Evolutionary conservation across 2,113 vertebrate genomes (phyloP).

Genomic region (Forbesichthys agassizii): DNA sequence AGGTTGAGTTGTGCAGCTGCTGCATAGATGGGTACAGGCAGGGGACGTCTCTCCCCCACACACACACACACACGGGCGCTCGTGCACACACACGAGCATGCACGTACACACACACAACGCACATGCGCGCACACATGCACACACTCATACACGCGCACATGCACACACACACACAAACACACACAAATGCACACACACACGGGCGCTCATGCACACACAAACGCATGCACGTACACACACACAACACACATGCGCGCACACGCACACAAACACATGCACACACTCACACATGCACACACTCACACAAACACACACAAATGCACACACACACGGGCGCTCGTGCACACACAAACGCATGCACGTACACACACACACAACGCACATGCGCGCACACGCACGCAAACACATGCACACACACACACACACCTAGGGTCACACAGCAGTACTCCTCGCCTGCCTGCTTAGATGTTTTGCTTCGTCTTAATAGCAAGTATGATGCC

Average conservation of each 20-base stretch:
- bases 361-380: constrained; percentile 8
- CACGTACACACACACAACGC: neutral
- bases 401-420: neutral
- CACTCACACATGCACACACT: neutral
- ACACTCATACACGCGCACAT: neutral
- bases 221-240: constrained; percentile 15
- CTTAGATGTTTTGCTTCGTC: constrained; percentile 67
- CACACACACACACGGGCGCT: constrained; percentile 6
- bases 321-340: neutral
- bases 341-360: constrained; percentile 5
- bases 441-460: constrained; percentile 46
- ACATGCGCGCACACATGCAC: neutral
- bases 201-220: neutral
- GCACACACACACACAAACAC: neutral
- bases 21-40: constrained; percentile 54
- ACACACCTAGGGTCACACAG: neutral
- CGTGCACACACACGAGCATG: neutral
- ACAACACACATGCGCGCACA: too few species aligned
- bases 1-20: constrained; percentile 70
- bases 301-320: too few species aligned
- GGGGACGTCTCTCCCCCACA: constrained; percentile 38
- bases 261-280: too few species aligned
- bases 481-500: constrained; percentile 70
- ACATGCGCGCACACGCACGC: too few species aligned
- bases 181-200: neutral